Evolutionary conservation across 2,888 invertebrate species (phyloP).

Genomic region (Callimorpha dominula): DNA sequence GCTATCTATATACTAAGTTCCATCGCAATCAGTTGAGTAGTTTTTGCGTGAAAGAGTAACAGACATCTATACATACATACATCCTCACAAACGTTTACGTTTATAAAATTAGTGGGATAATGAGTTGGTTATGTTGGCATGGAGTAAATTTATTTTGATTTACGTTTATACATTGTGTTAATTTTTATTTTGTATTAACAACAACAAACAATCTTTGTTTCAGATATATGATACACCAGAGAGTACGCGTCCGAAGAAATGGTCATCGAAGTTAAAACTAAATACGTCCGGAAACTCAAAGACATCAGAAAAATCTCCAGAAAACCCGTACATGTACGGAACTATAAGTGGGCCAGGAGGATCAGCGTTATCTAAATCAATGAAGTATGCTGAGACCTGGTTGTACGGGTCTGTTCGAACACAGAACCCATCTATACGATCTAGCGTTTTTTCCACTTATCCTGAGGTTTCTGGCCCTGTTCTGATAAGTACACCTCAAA

Average conservation of each 20-base stretch:
- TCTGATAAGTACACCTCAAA: slow-evolving; percentile 84
- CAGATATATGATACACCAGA: slow-evolving; percentile 85
- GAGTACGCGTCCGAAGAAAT: slow-evolving; percentile 88
- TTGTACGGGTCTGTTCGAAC: slow-evolving; percentile 92
- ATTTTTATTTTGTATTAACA: slow-evolving; percentile 13
- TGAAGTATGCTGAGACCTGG: slow-evolving; percentile 95
- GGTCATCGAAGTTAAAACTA: slow-evolving; percentile 90
- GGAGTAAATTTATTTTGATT: not conserved
- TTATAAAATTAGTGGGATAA: too few relatives aligned
- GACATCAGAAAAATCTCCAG: slow-evolving; percentile 81
- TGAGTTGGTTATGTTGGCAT: too few relatives aligned
- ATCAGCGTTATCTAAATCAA: slow-evolving; percentile 92
- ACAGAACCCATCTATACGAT: slow-evolving; percentile 79
- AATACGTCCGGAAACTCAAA: slow-evolving; percentile 81
- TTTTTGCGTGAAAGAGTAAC: too few relatives aligned
- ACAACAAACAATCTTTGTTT: slow-evolving; percentile 53
- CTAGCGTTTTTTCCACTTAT: slow-evolving; percentile 83
- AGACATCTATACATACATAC: too few relatives aligned
- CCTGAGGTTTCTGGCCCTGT: slow-evolving; percentile 81
- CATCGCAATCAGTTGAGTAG: too few relatives aligned
- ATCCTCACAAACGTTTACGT: too few relatives aligned
- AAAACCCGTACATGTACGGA: slow-evolving; percentile 82
- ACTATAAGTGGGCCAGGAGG: slow-evolving; percentile 88
- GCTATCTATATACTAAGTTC: too few relatives aligned
- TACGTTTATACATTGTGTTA: not conserved